phyloP scores from a whole-genome alignment of 2,113 vertebrate species.

The Tonatia bakeri region DNA sequence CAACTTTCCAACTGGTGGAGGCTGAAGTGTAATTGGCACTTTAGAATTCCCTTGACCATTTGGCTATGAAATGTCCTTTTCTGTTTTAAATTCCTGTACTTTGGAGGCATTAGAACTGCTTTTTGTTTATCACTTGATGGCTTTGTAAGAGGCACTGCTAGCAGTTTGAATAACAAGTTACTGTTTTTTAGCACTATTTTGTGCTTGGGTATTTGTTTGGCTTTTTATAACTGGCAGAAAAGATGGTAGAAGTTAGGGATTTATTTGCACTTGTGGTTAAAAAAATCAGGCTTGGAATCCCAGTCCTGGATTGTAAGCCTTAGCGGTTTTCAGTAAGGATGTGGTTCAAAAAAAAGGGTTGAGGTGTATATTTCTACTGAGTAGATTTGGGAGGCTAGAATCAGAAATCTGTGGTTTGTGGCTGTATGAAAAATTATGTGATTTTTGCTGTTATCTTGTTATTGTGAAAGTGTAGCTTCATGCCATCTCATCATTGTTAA shows the following conservation, averaged over 20 bases:
- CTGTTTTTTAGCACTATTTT: neutral
- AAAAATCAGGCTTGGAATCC: neutral
- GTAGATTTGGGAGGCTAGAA: neutral
- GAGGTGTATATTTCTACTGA: neutral
- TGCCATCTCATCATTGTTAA: neutral
- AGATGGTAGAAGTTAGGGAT: neutral
- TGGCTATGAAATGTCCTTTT: neutral
- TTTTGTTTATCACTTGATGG: neutral
- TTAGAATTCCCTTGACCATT: neutral
- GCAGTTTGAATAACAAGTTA: neutral
- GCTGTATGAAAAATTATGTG: neutral
- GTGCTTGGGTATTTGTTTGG: slow-evolving; percentile 34
- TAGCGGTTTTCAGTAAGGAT: neutral
- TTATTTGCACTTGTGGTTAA: slow-evolving; percentile 25
- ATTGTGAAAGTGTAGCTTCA: neutral
- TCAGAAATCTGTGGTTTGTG: slow-evolving; percentile 9
- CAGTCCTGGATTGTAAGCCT: neutral
- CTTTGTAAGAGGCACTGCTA: neutral
- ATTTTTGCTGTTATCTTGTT: neutral
- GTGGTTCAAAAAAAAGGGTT: slow-evolving; percentile 24
- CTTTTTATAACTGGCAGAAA: slow-evolving; percentile 24
- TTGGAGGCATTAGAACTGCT: neutral
- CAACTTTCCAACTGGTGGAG: neutral
- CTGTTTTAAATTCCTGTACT: neutral
- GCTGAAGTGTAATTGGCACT: neutral